These are phyloP conservation scores for Arctocebus calabarensis DNA, from an alignment of 2,797 vertebrate genomes.

Conservation along the genomic window DNA sequence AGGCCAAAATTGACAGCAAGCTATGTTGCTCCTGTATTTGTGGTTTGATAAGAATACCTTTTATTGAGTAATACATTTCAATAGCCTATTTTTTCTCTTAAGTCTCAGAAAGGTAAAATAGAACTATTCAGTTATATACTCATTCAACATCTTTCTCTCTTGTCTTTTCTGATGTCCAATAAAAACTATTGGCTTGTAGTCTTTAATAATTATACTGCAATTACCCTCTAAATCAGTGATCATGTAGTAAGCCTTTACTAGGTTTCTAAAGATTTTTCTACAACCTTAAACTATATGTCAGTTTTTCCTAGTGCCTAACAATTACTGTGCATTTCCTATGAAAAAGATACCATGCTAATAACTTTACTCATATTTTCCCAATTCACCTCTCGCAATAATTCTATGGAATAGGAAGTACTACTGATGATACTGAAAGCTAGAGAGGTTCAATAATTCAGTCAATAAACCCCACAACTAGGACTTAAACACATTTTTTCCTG, in stretches of 20 bases:
- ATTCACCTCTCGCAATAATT: not conserved
- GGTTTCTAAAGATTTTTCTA: not conserved
- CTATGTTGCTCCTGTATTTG: not conserved
- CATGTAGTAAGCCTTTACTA: not conserved
- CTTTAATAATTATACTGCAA: not conserved
- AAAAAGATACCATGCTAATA: not conserved
- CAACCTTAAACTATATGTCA: not conserved
- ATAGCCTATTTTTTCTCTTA: not conserved
- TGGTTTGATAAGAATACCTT: not conserved
- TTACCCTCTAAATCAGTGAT: conserved; percentile 11
- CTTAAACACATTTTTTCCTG: not conserved
- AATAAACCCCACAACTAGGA: not conserved
- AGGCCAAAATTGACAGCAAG: conserved; percentile 5
- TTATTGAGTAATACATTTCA: not conserved
- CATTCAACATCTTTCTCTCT: not conserved
- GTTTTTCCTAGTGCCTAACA: not conserved
- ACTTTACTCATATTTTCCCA: not conserved
- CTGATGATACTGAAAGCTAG: not conserved
- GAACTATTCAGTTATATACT: not conserved
- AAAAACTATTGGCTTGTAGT: not conserved
- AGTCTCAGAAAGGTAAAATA: conserved; percentile 26
- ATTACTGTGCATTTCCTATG: not conserved
- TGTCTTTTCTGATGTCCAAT: not conserved
- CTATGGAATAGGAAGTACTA: not conserved
- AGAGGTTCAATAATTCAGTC: not conserved